phyloP scores from a whole-genome alignment of 2,797 vertebrate species.

The Todus mexicanus region DNA sequence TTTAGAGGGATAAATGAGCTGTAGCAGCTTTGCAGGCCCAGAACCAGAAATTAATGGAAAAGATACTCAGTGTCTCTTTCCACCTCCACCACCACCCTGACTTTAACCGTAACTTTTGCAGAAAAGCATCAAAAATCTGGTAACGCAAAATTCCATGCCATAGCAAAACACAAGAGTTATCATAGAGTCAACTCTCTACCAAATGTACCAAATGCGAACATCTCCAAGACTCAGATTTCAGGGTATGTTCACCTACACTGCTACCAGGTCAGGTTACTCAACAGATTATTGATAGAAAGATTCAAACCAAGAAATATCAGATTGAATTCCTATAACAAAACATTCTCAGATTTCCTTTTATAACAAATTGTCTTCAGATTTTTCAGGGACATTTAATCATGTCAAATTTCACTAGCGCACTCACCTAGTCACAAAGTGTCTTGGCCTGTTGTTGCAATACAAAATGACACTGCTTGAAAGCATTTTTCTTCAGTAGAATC shows the following conservation, averaged over 20 bases:
- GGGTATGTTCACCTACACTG: not conserved
- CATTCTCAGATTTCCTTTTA: not conserved
- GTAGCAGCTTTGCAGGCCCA: not conserved
- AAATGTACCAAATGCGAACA: not conserved
- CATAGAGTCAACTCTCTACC: not conserved
- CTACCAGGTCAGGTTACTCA: not conserved
- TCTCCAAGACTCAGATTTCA: not conserved
- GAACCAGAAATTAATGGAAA: not conserved
- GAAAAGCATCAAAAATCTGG: not conserved
- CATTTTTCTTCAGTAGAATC: not conserved
- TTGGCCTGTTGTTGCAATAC: fast-evolving
- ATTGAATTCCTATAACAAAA: not conserved
- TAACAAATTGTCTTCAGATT: not conserved
- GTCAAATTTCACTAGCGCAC: not conserved
- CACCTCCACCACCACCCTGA: not conserved
- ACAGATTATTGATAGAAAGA: not conserved
- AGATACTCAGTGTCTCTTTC: not conserved
- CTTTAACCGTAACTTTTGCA: not conserved
- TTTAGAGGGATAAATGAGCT: not conserved
- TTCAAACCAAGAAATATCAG: not conserved
- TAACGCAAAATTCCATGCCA: not conserved
- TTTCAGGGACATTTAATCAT: not conserved
- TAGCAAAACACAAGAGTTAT: not conserved
- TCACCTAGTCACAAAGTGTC: not conserved
- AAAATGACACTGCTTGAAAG: not conserved